Evolutionary conservation across 1,140 invertebrate species (phyloP).

Genomic region (Lasaia peninsularis): DNA sequence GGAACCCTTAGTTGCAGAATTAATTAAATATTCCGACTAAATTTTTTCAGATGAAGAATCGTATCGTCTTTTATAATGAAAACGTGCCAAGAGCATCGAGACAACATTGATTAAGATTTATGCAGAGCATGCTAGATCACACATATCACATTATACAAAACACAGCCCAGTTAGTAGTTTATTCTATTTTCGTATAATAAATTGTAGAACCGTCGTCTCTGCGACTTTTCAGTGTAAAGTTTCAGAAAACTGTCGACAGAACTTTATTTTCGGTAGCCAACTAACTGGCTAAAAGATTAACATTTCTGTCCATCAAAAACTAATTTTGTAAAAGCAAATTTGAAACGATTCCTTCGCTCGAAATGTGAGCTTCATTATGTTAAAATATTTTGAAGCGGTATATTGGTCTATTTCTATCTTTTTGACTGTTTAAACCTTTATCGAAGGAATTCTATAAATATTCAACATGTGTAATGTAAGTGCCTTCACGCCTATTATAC

Average conservation of each 20-base stretch:
- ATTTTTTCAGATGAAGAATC: slow-evolving; percentile 1
- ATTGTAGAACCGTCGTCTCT: slow-evolving; percentile 32
- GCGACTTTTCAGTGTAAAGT: slow-evolving; percentile 62
- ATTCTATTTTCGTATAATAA: slow-evolving; percentile 43
- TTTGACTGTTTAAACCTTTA: not conserved
- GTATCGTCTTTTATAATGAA: slow-evolving; percentile 31
- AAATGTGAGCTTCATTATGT: slow-evolving; percentile 31
- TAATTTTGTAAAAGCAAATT: slow-evolving; percentile 46
- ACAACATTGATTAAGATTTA: slow-evolving; percentile 48
- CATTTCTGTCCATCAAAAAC: slow-evolving; percentile 58
- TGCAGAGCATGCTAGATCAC: slow-evolving; percentile 47
- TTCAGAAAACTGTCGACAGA: slow-evolving; percentile 49
- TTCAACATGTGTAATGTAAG: no score
- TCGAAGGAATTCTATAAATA: not conserved
- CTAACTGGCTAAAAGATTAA: slow-evolving; percentile 58
- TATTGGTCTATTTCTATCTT: slow-evolving; percentile 2
- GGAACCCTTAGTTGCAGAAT: not conserved
- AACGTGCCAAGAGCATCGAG: slow-evolving; percentile 24
- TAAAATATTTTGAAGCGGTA: slow-evolving; percentile 15
- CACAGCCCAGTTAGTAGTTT: slow-evolving; percentile 26
- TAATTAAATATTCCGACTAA: no score
- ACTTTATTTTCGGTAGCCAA: slow-evolving; percentile 46
- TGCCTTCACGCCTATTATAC: no score
- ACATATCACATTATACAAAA: slow-evolving; percentile 46
- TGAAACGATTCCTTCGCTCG: slow-evolving; percentile 35